Evolutionary conservation across 2,113 vertebrate genomes (phyloP).

Genomic region (Sceloporus tristichus): DNA sequence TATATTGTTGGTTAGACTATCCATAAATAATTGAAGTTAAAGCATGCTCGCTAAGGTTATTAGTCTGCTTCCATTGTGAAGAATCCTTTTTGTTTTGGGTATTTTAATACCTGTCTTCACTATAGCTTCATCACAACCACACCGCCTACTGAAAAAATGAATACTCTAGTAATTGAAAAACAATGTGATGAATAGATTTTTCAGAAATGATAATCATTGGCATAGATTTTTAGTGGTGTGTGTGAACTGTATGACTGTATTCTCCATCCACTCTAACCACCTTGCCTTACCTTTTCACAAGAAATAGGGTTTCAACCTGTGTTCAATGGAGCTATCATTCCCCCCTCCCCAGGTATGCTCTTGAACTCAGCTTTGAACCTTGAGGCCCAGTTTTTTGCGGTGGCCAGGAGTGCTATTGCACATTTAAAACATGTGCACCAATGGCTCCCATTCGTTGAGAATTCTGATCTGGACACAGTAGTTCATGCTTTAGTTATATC

Average conservation of each 20-base stretch:
- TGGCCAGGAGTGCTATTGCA: no score
- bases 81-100: not conserved
- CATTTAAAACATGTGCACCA: no score
- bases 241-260: not conserved
- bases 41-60: not conserved
- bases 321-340: no score
- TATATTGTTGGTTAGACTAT: conserved; percentile 1
- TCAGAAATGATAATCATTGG: not conserved
- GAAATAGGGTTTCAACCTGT: no score
- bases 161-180: not conserved
- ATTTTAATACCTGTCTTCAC: not conserved
- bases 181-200: not conserved
- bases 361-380: no score
- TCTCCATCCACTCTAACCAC: not conserved
- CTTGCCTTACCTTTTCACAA: conserved; percentile 5
- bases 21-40: conserved; percentile 3
- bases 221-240: not conserved
- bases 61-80: not conserved
- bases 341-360: no score
- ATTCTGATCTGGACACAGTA: no score
- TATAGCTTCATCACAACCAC: not conserved
- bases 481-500: no score
- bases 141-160: not conserved
- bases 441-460: not conserved
- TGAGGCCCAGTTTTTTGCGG: no score